Evolutionary conservation across 2,797 vertebrate genomes (phyloP).

Genomic region (Cirrhinus mrigala): DNA sequence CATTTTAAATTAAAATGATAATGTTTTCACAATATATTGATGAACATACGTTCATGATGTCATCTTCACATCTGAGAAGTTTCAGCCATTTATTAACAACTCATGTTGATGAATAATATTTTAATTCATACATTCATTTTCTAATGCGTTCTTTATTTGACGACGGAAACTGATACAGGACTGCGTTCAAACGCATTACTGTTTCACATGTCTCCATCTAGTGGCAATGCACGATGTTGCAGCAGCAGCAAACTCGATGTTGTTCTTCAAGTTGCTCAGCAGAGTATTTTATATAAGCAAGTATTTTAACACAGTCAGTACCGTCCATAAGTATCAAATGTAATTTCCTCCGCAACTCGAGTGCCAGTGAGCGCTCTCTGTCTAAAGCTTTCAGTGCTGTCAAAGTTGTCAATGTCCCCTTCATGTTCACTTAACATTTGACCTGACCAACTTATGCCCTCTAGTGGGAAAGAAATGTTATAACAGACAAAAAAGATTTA

Average conservation of each 20-base stretch:
- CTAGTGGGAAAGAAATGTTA: constrained; percentile 2
- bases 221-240: background rate
- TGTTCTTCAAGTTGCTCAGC: background rate
- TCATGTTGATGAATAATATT: background rate
- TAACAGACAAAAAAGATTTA: background rate
- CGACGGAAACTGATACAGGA: background rate
- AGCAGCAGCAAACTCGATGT: background rate
- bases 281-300: background rate
- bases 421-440: background rate
- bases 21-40: background rate
- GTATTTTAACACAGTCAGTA: background rate
- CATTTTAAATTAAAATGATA: background rate
- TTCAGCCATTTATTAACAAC: background rate
- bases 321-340: background rate
- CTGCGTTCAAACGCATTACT: background rate
- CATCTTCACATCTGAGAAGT: background rate
- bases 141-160: background rate
- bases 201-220: constrained; percentile 43
- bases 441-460: background rate
- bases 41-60: background rate
- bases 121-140: background rate
- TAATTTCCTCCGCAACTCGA: background rate
- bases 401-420: background rate
- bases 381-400: background rate
- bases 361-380: background rate